These are phyloP conservation scores for Oopsacas minuta DNA, from an alignment of 37 sponge, comb jelly and placozoan species.

Conservation along the genomic window DNA sequence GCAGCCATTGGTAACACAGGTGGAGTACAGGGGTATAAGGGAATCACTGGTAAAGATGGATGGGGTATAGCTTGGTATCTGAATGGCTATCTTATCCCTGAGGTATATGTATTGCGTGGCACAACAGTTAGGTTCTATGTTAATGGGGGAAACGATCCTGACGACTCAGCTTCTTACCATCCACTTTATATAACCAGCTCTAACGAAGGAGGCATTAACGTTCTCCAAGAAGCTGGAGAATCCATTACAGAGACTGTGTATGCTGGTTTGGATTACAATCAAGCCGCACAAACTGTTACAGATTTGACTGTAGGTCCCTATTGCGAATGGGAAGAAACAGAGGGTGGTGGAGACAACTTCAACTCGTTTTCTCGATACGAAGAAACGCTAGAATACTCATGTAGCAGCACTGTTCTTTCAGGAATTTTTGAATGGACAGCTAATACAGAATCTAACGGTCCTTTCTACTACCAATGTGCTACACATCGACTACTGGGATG, in stretches of 20 bases:
- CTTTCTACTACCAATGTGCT: not conserved
- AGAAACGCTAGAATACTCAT: not conserved
- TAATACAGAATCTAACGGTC: not conserved
- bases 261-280: not conserved
- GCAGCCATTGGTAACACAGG: slow-evolving; percentile 10
- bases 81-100: slow-evolving; percentile 44
- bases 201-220: slow-evolving; percentile 28
- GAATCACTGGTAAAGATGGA: slow-evolving; percentile 19
- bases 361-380: not conserved
- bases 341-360: not conserved
- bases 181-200: slow-evolving; percentile 58
- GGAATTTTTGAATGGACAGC: too few relatives aligned
- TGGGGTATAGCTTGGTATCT: slow-evolving; percentile 64
- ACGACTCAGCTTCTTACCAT: slow-evolving; percentile 26
- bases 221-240: not conserved
- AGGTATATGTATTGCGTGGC: slow-evolving; percentile 35
- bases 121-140: slow-evolving; percentile 40
- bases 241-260: not conserved
- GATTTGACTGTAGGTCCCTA: not conserved
- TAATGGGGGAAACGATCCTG: slow-evolving; percentile 32
- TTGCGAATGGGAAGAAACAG: not conserved
- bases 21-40: not conserved
- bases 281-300: not conserved
- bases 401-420: too few relatives aligned
- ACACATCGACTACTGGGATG: not conserved